Evolutionary conservation across 2,113 vertebrate genomes (phyloP), one percentile per base, ranked within the genome.

Genomic region (Oryzias melastigma): DNA sequence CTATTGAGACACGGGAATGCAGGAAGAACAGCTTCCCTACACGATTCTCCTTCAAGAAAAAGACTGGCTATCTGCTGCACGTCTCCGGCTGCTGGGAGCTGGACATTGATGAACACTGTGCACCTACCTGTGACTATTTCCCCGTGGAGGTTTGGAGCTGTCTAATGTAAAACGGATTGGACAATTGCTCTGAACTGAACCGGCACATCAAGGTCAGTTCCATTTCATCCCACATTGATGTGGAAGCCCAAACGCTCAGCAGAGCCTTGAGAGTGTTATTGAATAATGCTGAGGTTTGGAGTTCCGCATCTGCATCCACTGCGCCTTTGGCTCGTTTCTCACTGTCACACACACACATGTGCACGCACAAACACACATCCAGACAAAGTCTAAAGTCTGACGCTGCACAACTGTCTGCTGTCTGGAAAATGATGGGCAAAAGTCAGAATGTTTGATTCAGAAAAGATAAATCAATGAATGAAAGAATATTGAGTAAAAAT

Each of bases 371-470:
- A 45, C 67, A 61, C 62, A 46, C 12, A 35, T 7, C 51, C 61
- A 29, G 19, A 56, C 46, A 7, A 27, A 41, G 46, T 60, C 19
- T 52, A 63, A 74, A 58, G 61, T 57, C 81, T 83, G 81, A 83
- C 74, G 12, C 77, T 66, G 77, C 81, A 83, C 71, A 77, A 71
- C 77, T 72, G 77, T 69, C 74, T 46, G 42, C 64, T 68, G 60
- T 58, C 65, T 61, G 58, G 44, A 35, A 67, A 63, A 18, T 19
- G 54, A 68, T 22, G 42, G 18, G 18, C 3, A 27, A 35, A 27
- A 43, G 35, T 55, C 63, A 68, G 74, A 29, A 14, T 47, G 55
- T 3, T 1, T 22, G 22, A 22, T 22, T 22, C 22, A 22, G 22
- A 22, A 22, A 29, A 7, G 27, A 29, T 35, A 10, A 35, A 10